Evolutionary conservation across 2,797 vertebrate genomes (phyloP).

Genomic region (Thunnus albacares): DNA sequence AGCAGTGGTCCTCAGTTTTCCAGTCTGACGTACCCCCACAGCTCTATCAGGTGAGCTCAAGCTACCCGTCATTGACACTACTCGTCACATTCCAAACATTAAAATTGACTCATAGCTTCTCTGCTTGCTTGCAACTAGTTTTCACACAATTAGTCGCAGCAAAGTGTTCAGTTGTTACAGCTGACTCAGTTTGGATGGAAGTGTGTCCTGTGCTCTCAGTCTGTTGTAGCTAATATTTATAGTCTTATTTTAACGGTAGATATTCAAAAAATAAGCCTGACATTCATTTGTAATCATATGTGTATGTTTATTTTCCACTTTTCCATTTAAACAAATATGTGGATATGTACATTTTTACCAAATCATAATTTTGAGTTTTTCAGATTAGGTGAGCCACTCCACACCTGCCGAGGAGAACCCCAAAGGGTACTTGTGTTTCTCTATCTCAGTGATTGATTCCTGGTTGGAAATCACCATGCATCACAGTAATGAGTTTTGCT

Average conservation of each 20-base stretch:
- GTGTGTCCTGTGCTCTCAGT: not conserved
- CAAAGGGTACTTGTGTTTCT: not conserved
- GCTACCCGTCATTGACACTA: not conserved
- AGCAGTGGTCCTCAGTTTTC: not conserved
- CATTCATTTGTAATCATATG: too few species aligned
- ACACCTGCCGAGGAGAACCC: constrained; percentile 2
- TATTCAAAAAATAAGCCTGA: not conserved
- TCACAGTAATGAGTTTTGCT: constrained; percentile 31
- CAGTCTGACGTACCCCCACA: not conserved
- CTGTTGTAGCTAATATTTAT: not conserved
- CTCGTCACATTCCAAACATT: not conserved
- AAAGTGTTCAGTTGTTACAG: not conserved
- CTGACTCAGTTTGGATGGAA: not conserved
- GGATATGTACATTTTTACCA: not conserved
- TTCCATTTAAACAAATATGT: not conserved
- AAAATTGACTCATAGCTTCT: not conserved
- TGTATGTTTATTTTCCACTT: not conserved
- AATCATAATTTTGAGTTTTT: not conserved
- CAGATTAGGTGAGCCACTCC: not conserved
- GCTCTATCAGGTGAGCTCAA: not conserved
- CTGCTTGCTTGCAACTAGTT: not conserved
- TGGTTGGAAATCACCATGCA: constrained; percentile 17
- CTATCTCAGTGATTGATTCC: constrained; percentile 17
- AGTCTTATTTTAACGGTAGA: not conserved
- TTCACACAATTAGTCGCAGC: not conserved